Evolutionary conservation across 2,113 vertebrate genomes (phyloP), one percentile per base, ranked within the genome.

Genomic region (Tupaia tana): DNA sequence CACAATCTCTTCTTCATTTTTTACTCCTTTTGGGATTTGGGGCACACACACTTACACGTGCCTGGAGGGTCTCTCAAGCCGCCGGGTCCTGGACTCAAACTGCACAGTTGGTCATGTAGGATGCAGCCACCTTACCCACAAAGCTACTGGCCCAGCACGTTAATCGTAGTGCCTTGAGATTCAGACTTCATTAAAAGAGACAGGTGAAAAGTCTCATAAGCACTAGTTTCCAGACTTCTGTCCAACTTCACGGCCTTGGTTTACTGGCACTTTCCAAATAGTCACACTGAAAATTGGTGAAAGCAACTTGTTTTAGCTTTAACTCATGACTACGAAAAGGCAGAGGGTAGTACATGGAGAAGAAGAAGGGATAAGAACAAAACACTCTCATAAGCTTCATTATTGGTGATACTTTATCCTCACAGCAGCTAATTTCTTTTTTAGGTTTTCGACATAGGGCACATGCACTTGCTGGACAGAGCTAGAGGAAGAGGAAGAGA

Each of bases 371-470:
- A 31, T 90, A 64, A 80, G 78, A 85, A 63, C 63, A 7, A 80
- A 85, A 63, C 63, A 7, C 71, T 19, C 59, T 75, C 24, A 1
- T 10, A 67, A 15, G 22, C 71, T 73, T 91, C 34, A 71, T 90
- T 83, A 18, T 10, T 52, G 67, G 29, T 79, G 61, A 58, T 84
- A 18, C 78, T 93, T 79, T 19, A n/a, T 92, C 90, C 93, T 14
- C 69, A 77, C 97, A 82, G 85, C 97, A 95, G 58, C 58, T 59
- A 16, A 86, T 87, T 96, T 80, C 43, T 43, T 43, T 43, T 4
- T 43, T 43, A 43, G 43, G 6, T 43, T 43, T 43, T 43, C 6
- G 43, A 43, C 43, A 6, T 43, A 43, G 43, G 43, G 43, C 43
- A 43, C 43, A 43, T 43, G 43, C 43, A 43, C 43, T 43, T 43